Percentiles rank a stretch among this genome's conserved stretches.
Conservation (phyloP, 2,113 vertebrate genomes). For the Antechinus stuartii region DNA sequence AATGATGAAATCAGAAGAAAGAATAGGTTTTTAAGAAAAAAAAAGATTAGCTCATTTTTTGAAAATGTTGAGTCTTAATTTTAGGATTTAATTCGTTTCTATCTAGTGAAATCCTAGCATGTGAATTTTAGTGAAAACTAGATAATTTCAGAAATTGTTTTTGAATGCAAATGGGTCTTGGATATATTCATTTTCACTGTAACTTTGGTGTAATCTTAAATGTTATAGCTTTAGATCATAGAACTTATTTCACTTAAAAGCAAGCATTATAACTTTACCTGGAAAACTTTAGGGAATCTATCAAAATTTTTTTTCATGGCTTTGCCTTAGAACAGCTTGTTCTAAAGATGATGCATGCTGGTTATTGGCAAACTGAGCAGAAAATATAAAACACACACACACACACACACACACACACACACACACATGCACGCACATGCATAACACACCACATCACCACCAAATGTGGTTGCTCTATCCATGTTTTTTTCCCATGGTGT, state of each 20-base stretch:
- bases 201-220: slow-evolving; percentile 5
- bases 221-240: slow-evolving; percentile 8
- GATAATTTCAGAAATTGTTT: slow-evolving; percentile 24
- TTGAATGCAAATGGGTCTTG: not conserved
- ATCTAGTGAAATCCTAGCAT: slow-evolving; percentile 25
- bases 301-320: slow-evolving; percentile 76
- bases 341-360: slow-evolving; percentile 79
- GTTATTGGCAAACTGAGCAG: slow-evolving; percentile 80
- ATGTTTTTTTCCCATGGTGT: slow-evolving; percentile 74
- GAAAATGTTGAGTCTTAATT: not conserved
- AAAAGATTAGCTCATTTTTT: not conserved
- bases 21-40: not conserved
- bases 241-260: slow-evolving; percentile 58
- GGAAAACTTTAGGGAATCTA: slow-evolving; percentile 72
- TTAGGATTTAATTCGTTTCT: not conserved
- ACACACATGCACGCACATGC: no score
- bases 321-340: slow-evolving; percentile 79
- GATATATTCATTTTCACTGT: not conserved
- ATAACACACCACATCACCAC: slow-evolving; percentile 12
- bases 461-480: slow-evolving; percentile 79
- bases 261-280: slow-evolving; percentile 63
- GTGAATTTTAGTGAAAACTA: not conserved
- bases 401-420: slow-evolving; percentile 65
- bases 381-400: slow-evolving; percentile 62
- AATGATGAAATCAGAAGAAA: not conserved